Evolutionary conservation across 2,888 invertebrate genomes (phyloP).

Genomic region (Caenorhabditis sinica): DNA sequence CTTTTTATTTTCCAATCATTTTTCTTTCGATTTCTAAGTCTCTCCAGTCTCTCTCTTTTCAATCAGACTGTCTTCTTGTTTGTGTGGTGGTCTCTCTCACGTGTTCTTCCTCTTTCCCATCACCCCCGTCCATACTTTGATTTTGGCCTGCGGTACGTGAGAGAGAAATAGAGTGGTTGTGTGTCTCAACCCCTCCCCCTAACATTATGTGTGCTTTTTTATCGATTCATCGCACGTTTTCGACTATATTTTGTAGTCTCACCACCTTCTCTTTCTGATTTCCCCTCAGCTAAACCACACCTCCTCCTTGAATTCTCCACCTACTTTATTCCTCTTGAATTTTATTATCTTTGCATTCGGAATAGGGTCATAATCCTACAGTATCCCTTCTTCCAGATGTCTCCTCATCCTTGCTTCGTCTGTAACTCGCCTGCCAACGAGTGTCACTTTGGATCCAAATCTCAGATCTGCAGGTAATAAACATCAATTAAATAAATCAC

Average conservation of each 20-base stretch:
- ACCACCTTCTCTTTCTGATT: neutral
- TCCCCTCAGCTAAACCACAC: conserved; percentile 28
- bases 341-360: conserved; percentile 1
- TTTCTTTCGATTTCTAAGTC: conserved; percentile 18
- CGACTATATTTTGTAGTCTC: conserved; percentile 52
- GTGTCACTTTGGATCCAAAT: conserved; percentile 56
- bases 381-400: conserved; percentile 26
- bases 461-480: conserved; percentile 50
- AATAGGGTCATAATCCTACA: neutral
- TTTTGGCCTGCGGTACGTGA: conserved; percentile 38
- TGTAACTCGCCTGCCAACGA: conserved; percentile 54
- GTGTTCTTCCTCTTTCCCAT: conserved; percentile 51
- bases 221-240: conserved; percentile 43
- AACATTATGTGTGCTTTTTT: conserved; percentile 41
- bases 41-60: neutral
- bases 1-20: neutral
- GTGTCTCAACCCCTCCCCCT: conserved; percentile 17
- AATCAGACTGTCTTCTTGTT: conserved; percentile 25
- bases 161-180: conserved; percentile 10
- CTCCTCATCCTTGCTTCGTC: conserved; percentile 45
- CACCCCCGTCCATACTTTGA: conserved; percentile 56
- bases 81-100: conserved; percentile 42
- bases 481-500: neutral
- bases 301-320: conserved; percentile 21
- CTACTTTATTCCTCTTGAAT: neutral